A percentile compares a stretch with the other conserved stretches of the same genome.
Conservation (phyloP, 2,888 invertebrate species). For the Tinea trinotella region DNA sequence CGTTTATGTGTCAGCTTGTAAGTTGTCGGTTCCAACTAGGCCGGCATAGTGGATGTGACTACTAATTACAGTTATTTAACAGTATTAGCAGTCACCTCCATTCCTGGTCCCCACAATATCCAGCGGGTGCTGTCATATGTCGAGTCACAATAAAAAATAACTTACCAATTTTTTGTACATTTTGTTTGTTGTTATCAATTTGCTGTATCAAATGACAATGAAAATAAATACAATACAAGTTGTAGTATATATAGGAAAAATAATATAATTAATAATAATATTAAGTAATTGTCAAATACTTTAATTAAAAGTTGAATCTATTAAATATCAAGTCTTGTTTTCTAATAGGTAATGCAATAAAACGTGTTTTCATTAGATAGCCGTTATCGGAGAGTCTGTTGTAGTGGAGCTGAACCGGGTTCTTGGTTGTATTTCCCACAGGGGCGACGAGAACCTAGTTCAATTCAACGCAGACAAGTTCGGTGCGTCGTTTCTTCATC, state of each 20-base stretch:
- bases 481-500: too few species aligned
- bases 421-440: too few species aligned
- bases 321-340: conserved; percentile 16
- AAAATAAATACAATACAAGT: background rate
- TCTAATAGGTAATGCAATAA: conserved; percentile 15
- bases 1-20: too few species aligned
- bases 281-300: background rate
- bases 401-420: too few species aligned
- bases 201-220: background rate
- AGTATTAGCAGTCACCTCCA: background rate
- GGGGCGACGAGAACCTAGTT: too few species aligned
- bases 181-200: background rate
- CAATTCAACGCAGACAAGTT: too few species aligned
- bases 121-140: background rate
- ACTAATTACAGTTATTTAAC: background rate
- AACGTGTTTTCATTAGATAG: background rate
- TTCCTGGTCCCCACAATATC: background rate
- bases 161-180: conserved; percentile 5
- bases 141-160: background rate
- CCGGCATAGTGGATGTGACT: too few species aligned
- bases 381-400: background rate
- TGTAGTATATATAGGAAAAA: background rate
- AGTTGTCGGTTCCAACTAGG: too few species aligned
- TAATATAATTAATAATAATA: background rate
- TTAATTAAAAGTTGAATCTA: conserved; percentile 6